Evolutionary conservation across 2,113 vertebrate species (phyloP), one percentile per base, ranked within the genome.

Genomic region (Phylloscopus trochiloides): DNA sequence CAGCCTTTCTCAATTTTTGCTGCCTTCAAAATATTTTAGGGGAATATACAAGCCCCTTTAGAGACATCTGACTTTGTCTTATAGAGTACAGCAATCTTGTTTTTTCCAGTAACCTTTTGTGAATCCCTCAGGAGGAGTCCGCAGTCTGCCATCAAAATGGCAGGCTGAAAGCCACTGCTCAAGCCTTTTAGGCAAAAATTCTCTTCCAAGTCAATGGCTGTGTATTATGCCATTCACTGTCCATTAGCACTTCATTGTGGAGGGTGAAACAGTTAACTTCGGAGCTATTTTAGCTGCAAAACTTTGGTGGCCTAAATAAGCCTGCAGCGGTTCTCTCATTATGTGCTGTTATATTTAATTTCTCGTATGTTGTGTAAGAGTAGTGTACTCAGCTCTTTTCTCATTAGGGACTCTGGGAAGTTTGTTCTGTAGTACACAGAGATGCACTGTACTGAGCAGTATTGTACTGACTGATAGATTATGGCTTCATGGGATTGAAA

Each of bases 101-200:
- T 86, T 86, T 93, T 86, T 7, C 4, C 72, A 47, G 79, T 93
- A 90, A 88, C 88, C 72, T 96, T 95, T 90, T 0, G 18, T 59
- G 59, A 93, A 83, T 94, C 91, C 86, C 96, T 83, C 57, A 40
- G 92, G 95, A 93, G 48, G 54, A 70, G 86, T 58, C 58, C 0
- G 0, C 34, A 36, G 48, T 48, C 86, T 90, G 82, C 71, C 67
- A 28, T 83, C 63, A 58, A 95, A 95, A 90, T 76, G 88, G 94
- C 79, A 77, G 82, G 51, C 68, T 88, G 88, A 90, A 86, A 93
- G 91, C 78, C 1, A 3, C 82, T 50, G 51, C 90, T 92, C 12
- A 47, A 96, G 88, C 88, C 89, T 97, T 90, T 94, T 71, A 92
- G 86, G 95, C 88, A 93, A 77, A 77, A 84, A 90, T 77, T 94